These are phyloP conservation scores for Drosophila mayri DNA, from an alignment of 1,140 invertebrate genomes.

Conservation along the genomic window DNA sequence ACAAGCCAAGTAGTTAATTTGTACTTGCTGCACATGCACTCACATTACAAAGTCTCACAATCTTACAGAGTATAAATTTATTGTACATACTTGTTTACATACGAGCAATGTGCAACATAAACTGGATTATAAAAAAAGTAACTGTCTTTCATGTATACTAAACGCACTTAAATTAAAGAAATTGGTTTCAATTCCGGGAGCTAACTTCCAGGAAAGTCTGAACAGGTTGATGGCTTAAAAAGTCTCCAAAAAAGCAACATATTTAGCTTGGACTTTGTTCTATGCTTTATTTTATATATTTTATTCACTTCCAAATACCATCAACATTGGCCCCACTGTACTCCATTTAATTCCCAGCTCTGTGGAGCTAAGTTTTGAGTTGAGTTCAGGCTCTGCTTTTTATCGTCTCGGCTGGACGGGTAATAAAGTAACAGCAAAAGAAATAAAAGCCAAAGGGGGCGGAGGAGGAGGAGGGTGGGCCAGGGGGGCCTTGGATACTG, in stretches of 20 bases:
- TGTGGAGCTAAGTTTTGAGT: constrained; percentile 28
- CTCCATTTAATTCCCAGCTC: constrained; percentile 36
- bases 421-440: constrained; percentile 79
- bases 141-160: neutral
- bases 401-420: constrained; percentile 57
- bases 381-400: constrained; percentile 56
- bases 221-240: too few relatives aligned
- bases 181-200: neutral
- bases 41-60: constrained; percentile 21
- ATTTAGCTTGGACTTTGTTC: too few relatives aligned
- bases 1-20: constrained; percentile 78
- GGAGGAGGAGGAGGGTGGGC: neutral
- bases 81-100: constrained; percentile 3
- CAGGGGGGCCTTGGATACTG: constrained; percentile 6
- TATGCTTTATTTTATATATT: neutral
- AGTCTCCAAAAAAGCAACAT: too few relatives aligned
- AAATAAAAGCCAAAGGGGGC: constrained; percentile 53
- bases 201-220: neutral
- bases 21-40: constrained; percentile 63
- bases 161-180: constrained; percentile 1
- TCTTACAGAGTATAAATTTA: constrained; percentile 12
- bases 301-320: neutral
- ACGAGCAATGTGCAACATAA: neutral
- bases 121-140: constrained; percentile 15
- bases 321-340: constrained; percentile 23